phyloP scores from a whole-genome alignment of 2,113 vertebrate genomes.

The Mirza zaza region DNA sequence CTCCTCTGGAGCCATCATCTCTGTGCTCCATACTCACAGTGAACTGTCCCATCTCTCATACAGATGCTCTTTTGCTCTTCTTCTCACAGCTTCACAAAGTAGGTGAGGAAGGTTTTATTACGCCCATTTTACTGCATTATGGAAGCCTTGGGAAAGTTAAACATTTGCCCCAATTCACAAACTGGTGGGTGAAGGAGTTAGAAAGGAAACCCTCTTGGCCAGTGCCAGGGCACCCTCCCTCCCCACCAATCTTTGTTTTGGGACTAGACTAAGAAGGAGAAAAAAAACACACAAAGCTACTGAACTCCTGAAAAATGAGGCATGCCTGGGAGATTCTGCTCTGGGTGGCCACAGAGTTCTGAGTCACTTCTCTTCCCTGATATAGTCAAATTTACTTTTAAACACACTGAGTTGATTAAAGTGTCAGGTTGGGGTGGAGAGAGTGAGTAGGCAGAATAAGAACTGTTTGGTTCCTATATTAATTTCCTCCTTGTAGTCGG shows the following conservation, averaged over 20 bases:
- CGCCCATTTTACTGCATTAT: not conserved
- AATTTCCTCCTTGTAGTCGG: slow-evolving; percentile 1
- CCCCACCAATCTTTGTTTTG: not conserved
- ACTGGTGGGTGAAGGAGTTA: not conserved
- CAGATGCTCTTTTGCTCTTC: not conserved
- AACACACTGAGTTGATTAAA: slow-evolving; percentile 12
- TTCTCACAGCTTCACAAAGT: not conserved
- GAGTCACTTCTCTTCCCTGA: not conserved
- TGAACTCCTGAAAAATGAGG: not conserved
- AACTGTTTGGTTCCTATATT: slow-evolving; percentile 7
- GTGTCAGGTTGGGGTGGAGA: not conserved
- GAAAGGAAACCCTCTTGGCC: not conserved
- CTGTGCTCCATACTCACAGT: accelerated
- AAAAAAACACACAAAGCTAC: not conserved
- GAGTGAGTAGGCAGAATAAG: not conserved
- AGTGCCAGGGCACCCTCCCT: not conserved
- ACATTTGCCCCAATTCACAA: not conserved
- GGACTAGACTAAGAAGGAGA: not conserved
- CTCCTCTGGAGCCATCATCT: no score
- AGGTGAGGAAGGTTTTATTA: not conserved
- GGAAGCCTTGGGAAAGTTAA: not conserved
- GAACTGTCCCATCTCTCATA: not conserved
- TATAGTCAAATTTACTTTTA: slow-evolving; percentile 16
- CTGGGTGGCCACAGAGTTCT: not conserved
- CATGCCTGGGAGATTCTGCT: not conserved